Evolutionary conservation across 2,797 vertebrate species (phyloP).

Genomic region (Kryptolebias ocellatus): DNA sequence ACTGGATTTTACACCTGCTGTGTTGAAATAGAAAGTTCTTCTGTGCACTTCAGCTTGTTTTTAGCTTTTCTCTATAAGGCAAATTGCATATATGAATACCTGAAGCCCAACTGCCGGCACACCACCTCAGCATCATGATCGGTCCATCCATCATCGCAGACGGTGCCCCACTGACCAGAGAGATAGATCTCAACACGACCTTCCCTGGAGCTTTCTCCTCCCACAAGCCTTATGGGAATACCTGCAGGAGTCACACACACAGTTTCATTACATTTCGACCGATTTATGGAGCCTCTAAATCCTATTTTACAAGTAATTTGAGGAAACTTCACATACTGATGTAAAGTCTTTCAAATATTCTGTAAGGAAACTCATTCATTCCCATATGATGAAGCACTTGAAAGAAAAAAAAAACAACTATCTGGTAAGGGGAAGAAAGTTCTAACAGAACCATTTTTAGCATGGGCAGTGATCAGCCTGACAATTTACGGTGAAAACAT

Average conservation of each 20-base stretch:
- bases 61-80: too few species aligned
- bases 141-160: slow-evolving; percentile 98
- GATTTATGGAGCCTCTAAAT: not conserved
- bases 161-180: slow-evolving; percentile 93
- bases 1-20: too few species aligned
- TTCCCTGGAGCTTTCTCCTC: slow-evolving; percentile 93
- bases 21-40: too few species aligned
- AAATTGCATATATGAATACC: slow-evolving; percentile 72
- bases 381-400: not conserved
- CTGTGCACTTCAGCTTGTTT: too few species aligned
- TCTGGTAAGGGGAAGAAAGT: not conserved
- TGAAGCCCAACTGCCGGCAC: slow-evolving; percentile 94
- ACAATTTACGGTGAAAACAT: slow-evolving; percentile 1
- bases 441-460: not conserved
- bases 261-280: not conserved
- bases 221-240: slow-evolving; percentile 90
- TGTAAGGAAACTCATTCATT: not conserved
- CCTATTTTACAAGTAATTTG: not conserved
- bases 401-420: not conserved
- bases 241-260: slow-evolving; percentile 74
- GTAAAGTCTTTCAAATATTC: not conserved
- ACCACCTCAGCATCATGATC: slow-evolving; percentile 93
- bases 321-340: not conserved
- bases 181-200: slow-evolving; percentile 95
- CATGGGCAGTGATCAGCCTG: too few species aligned